These are phyloP conservation scores for Hippocampus kuda DNA, from an alignment of 2,797 vertebrate species.

Conservation along the genomic window DNA sequence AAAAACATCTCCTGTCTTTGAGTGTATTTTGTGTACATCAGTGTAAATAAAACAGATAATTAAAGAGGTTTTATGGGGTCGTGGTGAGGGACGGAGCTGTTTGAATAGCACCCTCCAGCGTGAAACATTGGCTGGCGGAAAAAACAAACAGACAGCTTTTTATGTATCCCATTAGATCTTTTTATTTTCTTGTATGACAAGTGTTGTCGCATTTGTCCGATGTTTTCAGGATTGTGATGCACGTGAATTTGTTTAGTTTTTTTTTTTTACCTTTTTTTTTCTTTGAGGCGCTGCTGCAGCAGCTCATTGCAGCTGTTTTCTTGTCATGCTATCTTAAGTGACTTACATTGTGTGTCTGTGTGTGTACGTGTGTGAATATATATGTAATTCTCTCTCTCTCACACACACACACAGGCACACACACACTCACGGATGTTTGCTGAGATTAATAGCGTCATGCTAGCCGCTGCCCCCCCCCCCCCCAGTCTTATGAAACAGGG, in stretches of 20 bases:
- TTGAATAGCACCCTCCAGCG: constrained; percentile 55
- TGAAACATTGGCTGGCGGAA: constrained; percentile 44
- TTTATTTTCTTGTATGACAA: constrained; percentile 35
- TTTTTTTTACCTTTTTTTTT: constrained; percentile 56
- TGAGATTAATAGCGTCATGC: constrained; percentile 63
- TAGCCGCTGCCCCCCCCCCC: constrained; percentile 46
- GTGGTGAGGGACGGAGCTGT: constrained; percentile 51
- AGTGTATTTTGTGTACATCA: constrained; percentile 82
- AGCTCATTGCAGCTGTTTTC: constrained; percentile 64
- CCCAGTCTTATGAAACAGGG: constrained; percentile 62
- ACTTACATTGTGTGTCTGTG: constrained; percentile 71
- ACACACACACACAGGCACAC: no score
- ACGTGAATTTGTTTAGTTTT: constrained; percentile 67
- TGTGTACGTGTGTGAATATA: constrained; percentile 67
- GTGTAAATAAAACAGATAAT: constrained; percentile 77
- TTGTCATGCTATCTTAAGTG: constrained; percentile 68
- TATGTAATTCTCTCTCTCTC: constrained; percentile 39
- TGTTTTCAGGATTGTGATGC: constrained; percentile 69
- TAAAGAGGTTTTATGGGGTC: constrained; percentile 63
- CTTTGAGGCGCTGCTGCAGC: constrained; percentile 47
- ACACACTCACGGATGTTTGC: constrained; percentile 44
- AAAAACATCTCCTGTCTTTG: constrained; percentile 67
- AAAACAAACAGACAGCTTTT: constrained; percentile 38
- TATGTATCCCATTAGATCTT: constrained; percentile 53
- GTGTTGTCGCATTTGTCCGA: constrained; percentile 56